Evolutionary conservation across 2,113 vertebrate species (phyloP).

Genomic region (Xiphias gladius): DNA sequence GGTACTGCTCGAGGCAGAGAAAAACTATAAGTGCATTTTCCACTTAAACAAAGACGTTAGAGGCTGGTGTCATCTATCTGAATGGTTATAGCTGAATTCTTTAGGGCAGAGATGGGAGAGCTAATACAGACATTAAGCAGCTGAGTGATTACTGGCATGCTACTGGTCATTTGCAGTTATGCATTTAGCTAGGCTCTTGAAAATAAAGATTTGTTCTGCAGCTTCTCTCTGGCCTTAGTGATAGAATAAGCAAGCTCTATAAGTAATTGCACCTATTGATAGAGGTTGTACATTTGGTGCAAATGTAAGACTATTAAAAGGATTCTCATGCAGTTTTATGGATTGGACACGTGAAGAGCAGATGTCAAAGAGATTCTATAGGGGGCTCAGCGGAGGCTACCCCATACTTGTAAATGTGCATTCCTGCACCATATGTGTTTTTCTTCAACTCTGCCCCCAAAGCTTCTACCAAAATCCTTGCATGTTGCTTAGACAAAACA

Average conservation of each 20-base stretch:
- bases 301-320: slow-evolving; percentile 46
- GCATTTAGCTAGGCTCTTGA: slow-evolving; percentile 17
- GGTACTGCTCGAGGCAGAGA: slow-evolving; percentile 5
- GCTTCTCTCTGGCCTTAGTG: slow-evolving; percentile 5
- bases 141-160: slow-evolving; percentile 23
- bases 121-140: slow-evolving; percentile 28
- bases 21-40: slow-evolving; percentile 43
- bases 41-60: slow-evolving; percentile 23
- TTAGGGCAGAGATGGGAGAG: slow-evolving; percentile 37
- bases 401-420: slow-evolving; percentile 44
- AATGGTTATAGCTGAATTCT: slow-evolving; percentile 51
- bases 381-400: slow-evolving; percentile 36
- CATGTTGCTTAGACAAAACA: slow-evolving; percentile 23
- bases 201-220: slow-evolving; percentile 16
- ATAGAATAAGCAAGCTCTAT: background rate
- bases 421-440: slow-evolving; percentile 68
- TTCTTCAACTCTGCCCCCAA: slow-evolving; percentile 30
- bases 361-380: slow-evolving; percentile 71
- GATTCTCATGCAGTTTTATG: slow-evolving; percentile 58
- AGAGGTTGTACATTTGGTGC: slow-evolving; percentile 39
- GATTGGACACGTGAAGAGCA: slow-evolving; percentile 66
- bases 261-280: slow-evolving; percentile 20
- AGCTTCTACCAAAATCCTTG: background rate
- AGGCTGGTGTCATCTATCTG: slow-evolving; percentile 44
- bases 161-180: slow-evolving; percentile 45